A percentile compares a stretch with the other conserved stretches of the same genome.
Conservation (phyloP, 2,797 vertebrate species). For the Mustela erminea region DNA sequence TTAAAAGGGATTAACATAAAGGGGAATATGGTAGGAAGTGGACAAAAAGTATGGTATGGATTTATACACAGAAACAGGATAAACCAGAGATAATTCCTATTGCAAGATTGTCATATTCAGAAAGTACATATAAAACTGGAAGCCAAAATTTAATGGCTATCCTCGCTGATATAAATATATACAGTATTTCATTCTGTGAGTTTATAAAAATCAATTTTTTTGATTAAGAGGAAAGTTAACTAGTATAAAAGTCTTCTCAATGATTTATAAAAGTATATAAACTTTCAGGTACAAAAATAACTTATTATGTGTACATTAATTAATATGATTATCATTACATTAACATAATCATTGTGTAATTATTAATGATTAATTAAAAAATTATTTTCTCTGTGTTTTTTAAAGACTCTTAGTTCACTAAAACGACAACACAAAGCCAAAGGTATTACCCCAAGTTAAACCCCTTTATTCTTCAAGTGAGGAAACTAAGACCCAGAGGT, state of each 20-base stretch:
- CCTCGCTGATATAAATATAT: not conserved
- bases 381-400: not conserved
- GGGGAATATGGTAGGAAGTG: not conserved
- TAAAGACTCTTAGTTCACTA: not conserved
- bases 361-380: too few relatives aligned
- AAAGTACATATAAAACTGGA: not conserved
- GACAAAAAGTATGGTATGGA: not conserved
- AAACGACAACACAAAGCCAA: not conserved
- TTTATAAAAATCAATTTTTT: conserved; percentile 20
- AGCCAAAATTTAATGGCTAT: not conserved
- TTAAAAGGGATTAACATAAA: not conserved
- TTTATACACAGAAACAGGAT: not conserved
- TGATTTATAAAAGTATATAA: conserved; percentile 16
- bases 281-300: conserved; percentile 13
- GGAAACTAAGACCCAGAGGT: not conserved
- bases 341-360: too few relatives aligned
- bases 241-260: not conserved
- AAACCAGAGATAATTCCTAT: not conserved
- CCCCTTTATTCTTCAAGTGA: not conserved
- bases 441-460: not conserved
- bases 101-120: not conserved
- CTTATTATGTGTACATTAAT: not conserved
- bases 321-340: too few relatives aligned
- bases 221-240: not conserved
- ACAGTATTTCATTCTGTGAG: not conserved